phyloP scores from a whole-genome alignment of 2,113 vertebrate species.

The Symphodus melops region DNA sequence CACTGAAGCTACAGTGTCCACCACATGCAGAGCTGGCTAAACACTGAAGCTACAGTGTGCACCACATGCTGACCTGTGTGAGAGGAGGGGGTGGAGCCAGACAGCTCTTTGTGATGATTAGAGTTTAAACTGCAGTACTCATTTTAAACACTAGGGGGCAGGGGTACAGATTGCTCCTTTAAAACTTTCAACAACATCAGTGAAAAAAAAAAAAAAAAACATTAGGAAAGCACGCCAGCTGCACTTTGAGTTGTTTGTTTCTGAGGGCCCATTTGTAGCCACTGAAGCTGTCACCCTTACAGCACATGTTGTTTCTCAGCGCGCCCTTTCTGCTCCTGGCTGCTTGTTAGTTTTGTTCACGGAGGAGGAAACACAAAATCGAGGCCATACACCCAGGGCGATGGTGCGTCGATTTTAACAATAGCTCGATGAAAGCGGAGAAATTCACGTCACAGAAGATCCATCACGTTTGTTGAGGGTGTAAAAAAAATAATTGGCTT shows the following conservation, averaged over 20 bases:
- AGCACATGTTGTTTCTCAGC: not conserved
- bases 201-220: no score
- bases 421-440: not conserved
- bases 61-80: no score
- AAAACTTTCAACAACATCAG: not conserved
- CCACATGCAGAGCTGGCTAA: no score
- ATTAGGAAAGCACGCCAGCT: not conserved
- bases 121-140: no score
- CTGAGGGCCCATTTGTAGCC: not conserved
- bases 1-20: no score
- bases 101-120: no score
- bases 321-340: not conserved
- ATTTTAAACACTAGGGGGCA: no score
- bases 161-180: no score
- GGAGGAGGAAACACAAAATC: not conserved
- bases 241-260: not conserved
- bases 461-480: not conserved
- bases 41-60: no score
- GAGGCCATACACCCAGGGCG: not conserved
- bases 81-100: no score
- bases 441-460: not conserved
- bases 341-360: constrained; percentile 18
- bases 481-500: constrained; percentile 23
- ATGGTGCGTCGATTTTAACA: not conserved
- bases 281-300: not conserved